Percentiles rank a stretch among this genome's conserved stretches.
phyloP scores from a whole-genome alignment of 35 echinoderm and acorn worm genomes.

The Stichopus chloronotus region DNA sequence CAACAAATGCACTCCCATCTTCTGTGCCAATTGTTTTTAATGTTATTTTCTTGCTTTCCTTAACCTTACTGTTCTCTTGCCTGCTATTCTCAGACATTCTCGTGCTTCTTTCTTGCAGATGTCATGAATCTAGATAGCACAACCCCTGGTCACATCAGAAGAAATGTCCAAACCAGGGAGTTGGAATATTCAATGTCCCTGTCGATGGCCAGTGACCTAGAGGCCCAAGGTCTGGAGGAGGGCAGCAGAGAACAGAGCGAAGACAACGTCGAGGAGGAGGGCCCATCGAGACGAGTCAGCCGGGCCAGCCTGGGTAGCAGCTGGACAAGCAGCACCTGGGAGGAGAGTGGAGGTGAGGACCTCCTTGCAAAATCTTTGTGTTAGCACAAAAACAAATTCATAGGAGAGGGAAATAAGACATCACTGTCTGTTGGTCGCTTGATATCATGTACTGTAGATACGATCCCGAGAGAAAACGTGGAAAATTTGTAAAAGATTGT shows the following conservation, averaged over 20 bases:
- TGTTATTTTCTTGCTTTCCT: no score
- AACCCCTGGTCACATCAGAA: conserved; percentile 82
- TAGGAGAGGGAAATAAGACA: no score
- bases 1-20: no score
- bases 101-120: conserved; percentile 47
- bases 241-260: conserved; percentile 20
- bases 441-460: no score
- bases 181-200: conserved; percentile 68
- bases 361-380: not conserved
- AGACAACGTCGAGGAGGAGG: conserved; percentile 34
- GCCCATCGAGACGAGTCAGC: conserved; percentile 8
- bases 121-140: conserved; percentile 85
- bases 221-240: conserved; percentile 44
- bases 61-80: no score
- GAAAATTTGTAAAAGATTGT: no score
- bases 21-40: no score
- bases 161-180: conserved; percentile 70
- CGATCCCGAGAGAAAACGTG: no score
- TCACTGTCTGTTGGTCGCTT: no score
- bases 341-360: conserved; percentile 69
- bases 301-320: conserved; percentile 54
- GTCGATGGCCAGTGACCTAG: conserved; percentile 58
- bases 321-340: conserved; percentile 64
- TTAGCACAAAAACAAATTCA: no score
- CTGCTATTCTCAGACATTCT: not conserved